Percentiles rank a stretch among this genome's conserved stretches.
Evolutionary conservation across 2,797 vertebrate genomes (phyloP).

Genomic region (Diglossa cyanea): DNA sequence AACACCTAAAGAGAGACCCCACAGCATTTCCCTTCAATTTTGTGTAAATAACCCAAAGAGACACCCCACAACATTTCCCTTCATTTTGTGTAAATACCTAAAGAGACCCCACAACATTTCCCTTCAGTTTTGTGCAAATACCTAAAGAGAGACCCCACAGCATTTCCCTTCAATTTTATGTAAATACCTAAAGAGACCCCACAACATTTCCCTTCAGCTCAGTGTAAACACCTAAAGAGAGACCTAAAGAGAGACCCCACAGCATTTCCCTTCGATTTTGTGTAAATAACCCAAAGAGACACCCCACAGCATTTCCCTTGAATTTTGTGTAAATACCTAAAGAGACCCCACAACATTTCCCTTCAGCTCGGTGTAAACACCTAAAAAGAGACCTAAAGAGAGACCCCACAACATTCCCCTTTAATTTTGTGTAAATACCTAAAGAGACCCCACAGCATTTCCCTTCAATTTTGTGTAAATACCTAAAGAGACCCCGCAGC

Average conservation of each 20-base stretch:
- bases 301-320: neutral
- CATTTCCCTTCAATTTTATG: rapidly evolving
- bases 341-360: neutral
- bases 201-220: rapidly evolving
- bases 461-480: neutral
- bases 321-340: rapidly evolving
- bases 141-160: neutral
- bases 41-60: too few species aligned
- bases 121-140: rapidly evolving
- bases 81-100: rapidly evolving
- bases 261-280: neutral
- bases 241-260: neutral
- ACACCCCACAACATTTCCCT: neutral
- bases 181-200: neutral
- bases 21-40: neutral
- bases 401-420: neutral
- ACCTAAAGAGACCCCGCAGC: neutral
- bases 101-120: neutral
- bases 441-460: neutral
- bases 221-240: neutral
- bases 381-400: neutral
- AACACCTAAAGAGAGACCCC: neutral
- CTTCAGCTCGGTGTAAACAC: rapidly evolving
- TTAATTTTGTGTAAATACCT: rapidly evolving
- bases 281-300: neutral